Base-by-base conservation (phyloP, 30 jellyfish, hydroid and myxozoan genomes). In the Clytia hemisphaerica region DNA sequence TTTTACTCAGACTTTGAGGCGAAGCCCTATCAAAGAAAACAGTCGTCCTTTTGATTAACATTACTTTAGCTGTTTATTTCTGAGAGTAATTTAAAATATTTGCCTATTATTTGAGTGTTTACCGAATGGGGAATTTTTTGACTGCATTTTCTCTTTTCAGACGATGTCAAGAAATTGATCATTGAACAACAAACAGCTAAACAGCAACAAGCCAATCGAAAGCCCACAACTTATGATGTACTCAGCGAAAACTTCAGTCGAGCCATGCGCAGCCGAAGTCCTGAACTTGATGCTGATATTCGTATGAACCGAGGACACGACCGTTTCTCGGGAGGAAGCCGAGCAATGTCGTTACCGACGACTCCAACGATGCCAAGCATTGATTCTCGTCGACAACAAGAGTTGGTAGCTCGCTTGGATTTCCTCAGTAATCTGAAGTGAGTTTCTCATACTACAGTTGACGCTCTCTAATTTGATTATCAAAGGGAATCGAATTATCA, bases 351-450 rank as follows among this genome's bases (percentile, higher is more conserved):
- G 5, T 26, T 37, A 33, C 61, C 61, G 14, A 32, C 65, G 35
- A 37, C 78, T 10, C 78, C 78, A 14, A 37, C 78, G 37, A 37
- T 48, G 40, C 71, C 78, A 24, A 38, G 76, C 66, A 10, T 58
- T 57, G 81, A 72, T 29, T 21, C 67, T 22, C 27, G 46, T 14
- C 81, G 80, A 25, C 75, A 60, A 14, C 80, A 60, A 29, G 75
- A 57, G 24, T 44, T 72, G 3, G 15, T 75, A 25, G 77, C 93
- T 29, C 84, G 92, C 18, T 83, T 70, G 4, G 90, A 72, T 2
- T 79, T 89, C 45, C 78, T 89, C 14, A 54, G 36, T 28, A 93
- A 76, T 29, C 67, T 89, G 53, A 88, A 83, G 97, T 87, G 37
- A 31, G 90, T 6, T 64, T 16, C 37, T 50, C 16, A 9, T n/a